Evolutionary conservation across 23 tunicate genomes (phyloP).

Genomic region (Halocynthia roretzi): DNA sequence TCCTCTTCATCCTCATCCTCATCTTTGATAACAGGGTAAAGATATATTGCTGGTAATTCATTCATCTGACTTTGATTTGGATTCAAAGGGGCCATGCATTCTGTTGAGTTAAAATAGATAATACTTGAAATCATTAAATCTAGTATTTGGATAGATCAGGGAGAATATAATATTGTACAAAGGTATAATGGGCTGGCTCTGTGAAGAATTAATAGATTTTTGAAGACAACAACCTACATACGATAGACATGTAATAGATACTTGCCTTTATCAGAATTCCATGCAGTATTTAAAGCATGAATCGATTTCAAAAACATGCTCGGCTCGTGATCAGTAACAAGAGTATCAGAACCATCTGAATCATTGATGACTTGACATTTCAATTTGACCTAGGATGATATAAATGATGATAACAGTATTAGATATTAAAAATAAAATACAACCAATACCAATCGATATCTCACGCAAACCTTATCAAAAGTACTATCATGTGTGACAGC

Average conservation of each 20-base stretch:
- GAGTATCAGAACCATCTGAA: background rate
- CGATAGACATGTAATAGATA: background rate
- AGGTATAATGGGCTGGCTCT: too few species aligned
- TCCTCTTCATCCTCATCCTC: constrained; percentile 7
- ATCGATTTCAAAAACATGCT: constrained; percentile 10
- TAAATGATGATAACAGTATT: background rate
- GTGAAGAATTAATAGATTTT: too few species aligned
- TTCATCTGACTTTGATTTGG: background rate
- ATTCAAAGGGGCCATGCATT: background rate
- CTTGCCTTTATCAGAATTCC: constrained; percentile 7
- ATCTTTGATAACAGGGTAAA: constrained; percentile 11
- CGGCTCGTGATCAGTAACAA: constrained; percentile 10
- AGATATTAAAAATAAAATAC: background rate
- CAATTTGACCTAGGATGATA: background rate
- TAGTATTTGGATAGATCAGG: too few species aligned
- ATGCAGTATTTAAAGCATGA: constrained; percentile 4
- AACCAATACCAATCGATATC: background rate
- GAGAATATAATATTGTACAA: too few species aligned
- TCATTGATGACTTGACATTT: constrained; percentile 14
- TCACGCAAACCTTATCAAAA: constrained; percentile 39
- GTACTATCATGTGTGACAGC: constrained; percentile 76
- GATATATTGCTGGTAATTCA: constrained; percentile 16
- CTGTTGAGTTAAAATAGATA: background rate
- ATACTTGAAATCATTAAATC: too few species aligned
- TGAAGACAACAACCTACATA: too few species aligned